These are phyloP conservation scores for Fragum fragum DNA, from an alignment of 2,888 invertebrate genomes.

Conservation along the genomic window DNA sequence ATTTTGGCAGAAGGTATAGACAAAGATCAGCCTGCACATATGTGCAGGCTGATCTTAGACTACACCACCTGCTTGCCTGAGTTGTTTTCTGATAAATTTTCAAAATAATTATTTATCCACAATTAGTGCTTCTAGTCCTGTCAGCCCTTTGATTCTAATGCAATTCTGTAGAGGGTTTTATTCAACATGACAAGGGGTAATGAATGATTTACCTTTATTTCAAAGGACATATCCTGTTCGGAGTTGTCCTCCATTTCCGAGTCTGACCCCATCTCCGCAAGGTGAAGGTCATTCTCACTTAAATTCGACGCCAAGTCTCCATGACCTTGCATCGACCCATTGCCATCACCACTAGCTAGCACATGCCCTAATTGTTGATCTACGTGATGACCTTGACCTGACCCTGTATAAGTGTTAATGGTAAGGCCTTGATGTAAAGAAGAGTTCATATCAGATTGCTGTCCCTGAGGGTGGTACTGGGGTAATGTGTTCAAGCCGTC, in stretches of 20 bases:
- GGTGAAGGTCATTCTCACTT: constrained; percentile 50
- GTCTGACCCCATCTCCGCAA: constrained; percentile 50
- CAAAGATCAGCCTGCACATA: too few species aligned
- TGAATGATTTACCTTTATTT: constrained; percentile 57
- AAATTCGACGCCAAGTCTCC: not conserved
- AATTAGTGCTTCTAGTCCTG: too few species aligned
- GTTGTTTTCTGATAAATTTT: too few species aligned
- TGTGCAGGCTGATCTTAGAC: too few species aligned
- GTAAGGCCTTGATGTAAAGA: not conserved
- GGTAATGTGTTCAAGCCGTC: constrained; percentile 58
- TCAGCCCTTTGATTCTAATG: too few species aligned
- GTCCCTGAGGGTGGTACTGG: constrained; percentile 48
- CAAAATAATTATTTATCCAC: too few species aligned
- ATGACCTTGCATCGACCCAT: not conserved
- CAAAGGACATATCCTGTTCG: constrained; percentile 60
- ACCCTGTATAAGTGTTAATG: constrained; percentile 6
- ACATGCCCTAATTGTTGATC: constrained; percentile 10
- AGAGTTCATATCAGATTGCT: constrained; percentile 36
- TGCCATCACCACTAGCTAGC: not conserved
- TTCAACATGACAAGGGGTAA: too few species aligned
- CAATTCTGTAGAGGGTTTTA: too few species aligned
- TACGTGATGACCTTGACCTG: not conserved
- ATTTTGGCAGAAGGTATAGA: too few species aligned
- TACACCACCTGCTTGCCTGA: too few species aligned
- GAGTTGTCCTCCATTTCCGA: constrained; percentile 54